Evolutionary conservation across 2,888 invertebrate genomes (phyloP), one percentile per base, ranked within the genome.

Genomic region (Hypolimnas misippus): DNA sequence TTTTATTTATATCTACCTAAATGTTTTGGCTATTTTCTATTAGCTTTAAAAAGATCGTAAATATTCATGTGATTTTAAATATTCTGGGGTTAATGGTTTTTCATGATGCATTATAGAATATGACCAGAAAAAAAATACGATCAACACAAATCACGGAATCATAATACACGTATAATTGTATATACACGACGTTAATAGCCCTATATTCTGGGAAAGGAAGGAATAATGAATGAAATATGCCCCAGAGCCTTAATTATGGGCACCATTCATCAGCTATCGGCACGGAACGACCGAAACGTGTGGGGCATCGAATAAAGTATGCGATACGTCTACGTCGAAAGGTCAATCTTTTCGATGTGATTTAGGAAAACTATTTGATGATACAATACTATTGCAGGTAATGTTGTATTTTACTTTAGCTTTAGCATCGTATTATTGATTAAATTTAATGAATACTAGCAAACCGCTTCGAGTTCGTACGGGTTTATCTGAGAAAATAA

Each of bases 181-280:
- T 52, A 35, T 35, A 25, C 14, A 10, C 14, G 3, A 53, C 17
- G 7, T 19, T n/a, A 44, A 53, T 19, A 35, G 17, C 12, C 16
- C 14, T 17, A 25, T 53, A 55, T 63, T 54, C 31, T 46, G 50
- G 21, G 49, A 35, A 44, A 58, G 59, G 54, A 62, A 58, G 55
- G 57, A 65, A 67, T 54, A 62, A 62, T 51, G 46, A 59, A 64
- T 62, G 68, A 68, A 64, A 66, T 68, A 64, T 64, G 61, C 57
- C 33, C 38, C 53, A 54, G 35, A 46, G 46, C 66, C 66, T 62
- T 68, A 68, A 66, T 66, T 62, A 68, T 68, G 59, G 66, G 44
- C 44, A 25, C 54, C 63, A 68, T 68, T 62, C 62, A 57, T 68
- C 66, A 66, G 61, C 54, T 35, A 67, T 67, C 62, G 63, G 56